Evolutionary conservation across 2,797 vertebrate species (phyloP), one percentile per base, ranked within the genome.

Genomic region (Botia kubotai): DNA sequence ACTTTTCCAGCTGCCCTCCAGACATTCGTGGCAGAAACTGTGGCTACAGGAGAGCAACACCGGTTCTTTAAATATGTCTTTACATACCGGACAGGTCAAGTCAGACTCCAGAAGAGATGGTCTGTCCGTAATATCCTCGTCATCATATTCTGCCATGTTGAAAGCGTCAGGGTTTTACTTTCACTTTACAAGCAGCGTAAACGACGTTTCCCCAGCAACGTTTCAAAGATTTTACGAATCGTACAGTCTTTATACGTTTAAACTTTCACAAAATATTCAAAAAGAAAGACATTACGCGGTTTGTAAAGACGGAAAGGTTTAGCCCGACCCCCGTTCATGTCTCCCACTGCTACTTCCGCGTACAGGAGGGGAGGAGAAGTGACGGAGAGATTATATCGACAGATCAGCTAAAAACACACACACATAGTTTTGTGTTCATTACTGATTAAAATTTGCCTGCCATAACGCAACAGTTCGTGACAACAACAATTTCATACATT

Each of bases 21-120:
- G 85, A n/a, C 95, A 95, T 2, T 19, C 82, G 7, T 80, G 82
- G 84, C 94, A 95, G 83, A 95, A 95, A 86, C 93, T 95, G 89
- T 95, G 95, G 17, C 92, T 93, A 73, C 95, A 95, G 10, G 89
- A 67, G 0, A 95, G 90, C 0, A 94, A 92, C 75, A 93, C 91
- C 1, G 94, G 94, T 0, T 94, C 89, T 1, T 68, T 89, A 86
- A 93, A 95, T 0, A 94, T 91, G 0, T 94, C 93, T 80, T 91
- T 93, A 82, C 95, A 95, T 72, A 95, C 89, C 6, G 93, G 93
- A 8, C 94, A 95, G 0, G 89, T 86, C 62, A 95, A 76, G 23
- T 95, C 94, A 21, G 93, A 90, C 67, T 88, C 87, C 6, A 89
- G 74, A 36, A 85, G 85, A 60, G 86, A 86, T 1, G 85, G 72